These are phyloP conservation scores for Seira sanloemensis DNA, from an alignment of 2,888 invertebrate species.

Conservation along the genomic window DNA sequence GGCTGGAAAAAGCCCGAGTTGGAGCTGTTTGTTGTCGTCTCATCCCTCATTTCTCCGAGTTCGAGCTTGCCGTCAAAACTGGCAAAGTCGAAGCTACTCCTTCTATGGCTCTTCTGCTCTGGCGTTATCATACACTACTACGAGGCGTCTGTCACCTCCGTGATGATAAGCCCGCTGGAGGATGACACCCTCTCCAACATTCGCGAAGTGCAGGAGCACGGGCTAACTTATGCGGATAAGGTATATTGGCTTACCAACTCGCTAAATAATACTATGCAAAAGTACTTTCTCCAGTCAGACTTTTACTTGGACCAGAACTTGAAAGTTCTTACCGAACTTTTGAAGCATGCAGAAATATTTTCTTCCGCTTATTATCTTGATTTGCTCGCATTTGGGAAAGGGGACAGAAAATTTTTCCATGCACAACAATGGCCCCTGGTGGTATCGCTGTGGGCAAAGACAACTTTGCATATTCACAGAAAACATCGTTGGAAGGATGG, in stretches of 20 bases:
- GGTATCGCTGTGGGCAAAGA: background rate
- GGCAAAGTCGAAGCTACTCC: background rate
- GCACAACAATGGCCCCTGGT: background rate
- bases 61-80: background rate
- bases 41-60: slow-evolving; percentile 3
- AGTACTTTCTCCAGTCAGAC: too few species aligned
- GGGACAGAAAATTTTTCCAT: background rate
- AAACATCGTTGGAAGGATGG: background rate
- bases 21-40: background rate
- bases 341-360: background rate
- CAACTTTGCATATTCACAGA: background rate
- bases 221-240: background rate
- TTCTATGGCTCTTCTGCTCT: background rate
- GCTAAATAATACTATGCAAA: background rate
- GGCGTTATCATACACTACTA: background rate
- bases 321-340: background rate
- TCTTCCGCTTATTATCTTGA: background rate
- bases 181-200: background rate
- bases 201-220: background rate
- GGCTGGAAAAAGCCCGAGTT: background rate
- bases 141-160: background rate
- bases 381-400: background rate
- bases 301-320: background rate
- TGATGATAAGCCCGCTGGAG: background rate
- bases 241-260: too few species aligned